These are phyloP conservation scores for Hydractinia echinata DNA, from an alignment of 30 jellyfish, hydroid and myxozoan species.

Conservation along the genomic window DNA sequence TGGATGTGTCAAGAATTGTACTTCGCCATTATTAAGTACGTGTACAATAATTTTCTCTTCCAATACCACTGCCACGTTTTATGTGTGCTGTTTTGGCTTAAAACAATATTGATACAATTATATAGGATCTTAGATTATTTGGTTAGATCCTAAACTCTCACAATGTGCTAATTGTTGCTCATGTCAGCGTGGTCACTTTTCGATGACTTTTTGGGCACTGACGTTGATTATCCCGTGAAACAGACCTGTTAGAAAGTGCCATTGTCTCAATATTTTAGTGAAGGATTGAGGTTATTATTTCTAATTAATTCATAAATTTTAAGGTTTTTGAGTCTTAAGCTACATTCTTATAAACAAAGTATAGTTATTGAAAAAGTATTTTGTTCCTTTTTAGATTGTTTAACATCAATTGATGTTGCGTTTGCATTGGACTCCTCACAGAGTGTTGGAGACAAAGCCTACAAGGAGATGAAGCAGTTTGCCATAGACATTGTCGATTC, in stretches of 20 bases:
- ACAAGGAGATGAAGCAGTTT: slow-evolving; percentile 63
- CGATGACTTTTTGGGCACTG: no score
- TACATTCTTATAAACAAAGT: neutral
- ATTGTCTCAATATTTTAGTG: no score
- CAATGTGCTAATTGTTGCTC: no score
- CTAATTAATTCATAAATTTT: neutral
- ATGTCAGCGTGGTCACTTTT: no score
- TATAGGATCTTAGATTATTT: no score
- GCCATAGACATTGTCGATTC: slow-evolving; percentile 76
- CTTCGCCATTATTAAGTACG: slow-evolving; percentile 66
- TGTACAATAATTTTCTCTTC: neutral
- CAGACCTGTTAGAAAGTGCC: no score
- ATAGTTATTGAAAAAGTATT: neutral
- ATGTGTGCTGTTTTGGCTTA: no score
- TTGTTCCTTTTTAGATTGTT: slow-evolving; percentile 47
- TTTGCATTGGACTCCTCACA: slow-evolving; percentile 89
- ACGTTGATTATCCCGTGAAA: no score
- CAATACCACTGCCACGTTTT: no score
- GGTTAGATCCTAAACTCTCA: no score
- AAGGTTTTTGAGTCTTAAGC: neutral
- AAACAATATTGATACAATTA: no score
- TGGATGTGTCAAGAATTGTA: slow-evolving; percentile 71
- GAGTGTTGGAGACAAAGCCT: slow-evolving; percentile 56
- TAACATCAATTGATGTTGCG: slow-evolving; percentile 74
- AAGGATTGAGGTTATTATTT: neutral